A percentile compares a stretch with the other conserved stretches of the same genome.
Evolutionary conservation across 2,797 vertebrate species (phyloP).

Genomic region (Sebastes ruberrimus): DNA sequence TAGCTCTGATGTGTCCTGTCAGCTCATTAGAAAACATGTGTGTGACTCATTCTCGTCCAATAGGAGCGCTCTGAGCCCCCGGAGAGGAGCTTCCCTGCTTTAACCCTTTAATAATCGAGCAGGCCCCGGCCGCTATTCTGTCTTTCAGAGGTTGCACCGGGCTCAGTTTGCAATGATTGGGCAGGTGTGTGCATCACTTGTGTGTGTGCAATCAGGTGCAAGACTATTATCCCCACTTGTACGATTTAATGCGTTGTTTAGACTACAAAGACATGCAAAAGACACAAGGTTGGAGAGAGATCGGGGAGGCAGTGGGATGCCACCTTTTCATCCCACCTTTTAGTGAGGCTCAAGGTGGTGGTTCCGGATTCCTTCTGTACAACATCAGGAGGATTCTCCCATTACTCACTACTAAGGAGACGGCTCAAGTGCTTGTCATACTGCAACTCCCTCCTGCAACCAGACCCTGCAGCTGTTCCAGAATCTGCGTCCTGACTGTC

Average conservation of each 20-base stretch:
- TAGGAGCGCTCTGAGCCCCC: not conserved
- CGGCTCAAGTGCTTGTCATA: too few species aligned
- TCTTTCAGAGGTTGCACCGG: too few species aligned
- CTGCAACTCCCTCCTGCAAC: too few species aligned
- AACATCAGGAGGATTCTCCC: too few species aligned
- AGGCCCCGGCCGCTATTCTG: too few species aligned
- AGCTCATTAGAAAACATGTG: conserved; percentile 39
- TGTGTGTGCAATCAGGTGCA: not conserved
- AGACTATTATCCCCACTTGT: not conserved
- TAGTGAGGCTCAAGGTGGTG: not conserved
- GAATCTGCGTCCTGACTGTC: too few species aligned
- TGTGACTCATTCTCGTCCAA: conserved; percentile 35
- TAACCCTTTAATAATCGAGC: not conserved
- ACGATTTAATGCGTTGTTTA: not conserved
- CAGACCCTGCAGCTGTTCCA: too few species aligned
- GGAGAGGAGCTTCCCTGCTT: not conserved
- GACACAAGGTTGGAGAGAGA: not conserved
- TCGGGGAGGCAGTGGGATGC: not conserved
- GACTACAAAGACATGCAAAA: not conserved
- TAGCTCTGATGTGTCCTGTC: conserved; percentile 31
- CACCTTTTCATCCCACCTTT: not conserved
- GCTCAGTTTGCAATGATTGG: not conserved
- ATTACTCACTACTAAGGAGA: too few species aligned
- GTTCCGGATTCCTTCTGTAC: too few species aligned
- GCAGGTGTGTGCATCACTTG: not conserved